Percentiles rank a stretch among this genome's conserved stretches.
phyloP scores from a whole-genome alignment of 1,140 invertebrate genomes.

The Conopomorpha cramerella region DNA sequence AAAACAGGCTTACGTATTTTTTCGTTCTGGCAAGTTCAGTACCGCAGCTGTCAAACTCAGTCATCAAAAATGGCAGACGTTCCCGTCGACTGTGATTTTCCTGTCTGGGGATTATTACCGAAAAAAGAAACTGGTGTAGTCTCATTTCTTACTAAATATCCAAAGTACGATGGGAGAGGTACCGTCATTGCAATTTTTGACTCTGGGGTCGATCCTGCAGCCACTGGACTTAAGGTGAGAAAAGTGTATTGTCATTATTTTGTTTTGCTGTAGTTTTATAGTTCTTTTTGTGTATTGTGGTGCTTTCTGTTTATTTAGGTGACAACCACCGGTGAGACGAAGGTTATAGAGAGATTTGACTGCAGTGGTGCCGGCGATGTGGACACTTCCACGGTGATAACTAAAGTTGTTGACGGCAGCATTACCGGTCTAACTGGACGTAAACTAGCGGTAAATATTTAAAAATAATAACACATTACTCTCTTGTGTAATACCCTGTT shows the following conservation, averaged over 20 bases:
- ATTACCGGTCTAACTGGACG: slow-evolving; percentile 88
- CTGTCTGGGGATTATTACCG: slow-evolving; percentile 82
- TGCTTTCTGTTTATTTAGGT: slow-evolving; percentile 63
- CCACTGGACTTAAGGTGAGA: slow-evolving; percentile 88
- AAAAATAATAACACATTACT: background rate
- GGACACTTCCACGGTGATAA: slow-evolving; percentile 61
- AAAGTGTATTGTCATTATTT: slow-evolving; percentile 50
- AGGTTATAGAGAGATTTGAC: slow-evolving; percentile 94
- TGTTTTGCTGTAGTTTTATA: slow-evolving; percentile 28
- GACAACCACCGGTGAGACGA: slow-evolving; percentile 85
- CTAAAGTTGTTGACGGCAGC: slow-evolving; percentile 65
- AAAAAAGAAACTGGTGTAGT: slow-evolving; percentile 94
- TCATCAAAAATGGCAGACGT: slow-evolving; percentile 65
- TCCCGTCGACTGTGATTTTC: slow-evolving; percentile 77
- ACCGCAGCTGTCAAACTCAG: too few relatives aligned
- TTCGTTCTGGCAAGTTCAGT: background rate
- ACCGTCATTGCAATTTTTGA: slow-evolving; percentile 95
- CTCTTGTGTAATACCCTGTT: too few relatives aligned
- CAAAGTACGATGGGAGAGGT: slow-evolving; percentile 90
- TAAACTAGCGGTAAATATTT: slow-evolving; percentile 75
- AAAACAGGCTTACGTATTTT: too few relatives aligned
- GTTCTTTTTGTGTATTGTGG: slow-evolving; percentile 15
- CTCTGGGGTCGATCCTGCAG: slow-evolving; percentile 96
- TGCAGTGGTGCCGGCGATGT: slow-evolving; percentile 91
- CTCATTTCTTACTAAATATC: slow-evolving; percentile 88